Base-by-base conservation (phyloP, 2,113 vertebrate species). In the Nannobrachium achirus region DNA sequence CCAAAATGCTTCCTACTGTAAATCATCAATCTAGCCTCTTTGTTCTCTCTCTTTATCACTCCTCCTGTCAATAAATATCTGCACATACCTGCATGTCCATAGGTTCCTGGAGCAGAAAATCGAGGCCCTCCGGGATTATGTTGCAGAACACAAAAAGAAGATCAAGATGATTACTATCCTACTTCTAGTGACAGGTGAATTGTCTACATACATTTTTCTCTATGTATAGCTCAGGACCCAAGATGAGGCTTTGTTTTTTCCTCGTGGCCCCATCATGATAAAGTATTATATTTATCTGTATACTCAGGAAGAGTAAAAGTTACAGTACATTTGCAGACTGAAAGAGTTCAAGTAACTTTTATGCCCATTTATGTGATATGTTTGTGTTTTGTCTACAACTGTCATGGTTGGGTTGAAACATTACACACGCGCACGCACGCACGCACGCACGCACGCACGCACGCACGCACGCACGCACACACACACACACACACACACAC, bases 131-230 rank as follows among this genome's bases (percentile, higher is more conserved):
- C 85, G 80, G 71, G 70, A 58, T 3, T 92, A 81, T 84, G 90
- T 14, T 59, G 84, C 51, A 53, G 88, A 91, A 59, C 85, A 94
- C 63, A 92, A 85, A 82, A 66, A 68, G 14, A 79, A 38, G 64
- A 82, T 95, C 76, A 14, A 0, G 0, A 67, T 81, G 69, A 71
- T 79, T 16, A 48, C 87, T 49, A 71, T 73, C 38, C 85, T 92
- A 60, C 68, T 92, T 86, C 84, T 95, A 69, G 55, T 90, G 79
- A 72, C 90, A 90, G 94, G 95, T 96, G 89, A 73, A 68, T 38
- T 10, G 14, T 69, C 16, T 74, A 33, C 25, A 33, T 33, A 33
- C 25, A 33, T 33, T 33, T 33, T 33, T 33, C 25, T 33, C 6
- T 33, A 33, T 33, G 25, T 33, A 33, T 33, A 33, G 25, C 25